Evolutionary conservation across 2,888 invertebrate genomes (phyloP).

Genomic region (Agriotes lineatus): DNA sequence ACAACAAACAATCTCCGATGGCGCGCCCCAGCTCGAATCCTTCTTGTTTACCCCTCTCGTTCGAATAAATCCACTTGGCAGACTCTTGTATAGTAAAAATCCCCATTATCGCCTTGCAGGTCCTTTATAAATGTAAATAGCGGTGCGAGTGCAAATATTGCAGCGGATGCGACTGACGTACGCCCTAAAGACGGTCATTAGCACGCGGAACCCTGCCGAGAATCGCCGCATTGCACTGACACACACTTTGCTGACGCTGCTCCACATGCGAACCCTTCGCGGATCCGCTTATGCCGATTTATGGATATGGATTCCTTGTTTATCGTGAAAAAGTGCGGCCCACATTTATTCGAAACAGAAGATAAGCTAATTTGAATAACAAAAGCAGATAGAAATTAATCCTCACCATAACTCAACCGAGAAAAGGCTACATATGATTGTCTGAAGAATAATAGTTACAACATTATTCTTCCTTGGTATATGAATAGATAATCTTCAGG

Average conservation of each 20-base stretch:
- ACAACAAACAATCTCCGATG: constrained; percentile 61
- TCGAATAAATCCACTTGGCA: constrained; percentile 62
- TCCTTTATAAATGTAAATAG: constrained; percentile 61
- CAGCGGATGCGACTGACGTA: constrained; percentile 54
- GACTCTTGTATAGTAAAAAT: constrained; percentile 62
- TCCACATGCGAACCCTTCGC: neutral
- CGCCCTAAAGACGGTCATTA: constrained; percentile 52
- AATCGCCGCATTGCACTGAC: constrained; percentile 48
- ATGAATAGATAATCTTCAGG: too few species aligned
- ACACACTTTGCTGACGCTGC: constrained; percentile 19
- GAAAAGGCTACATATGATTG: too few species aligned
- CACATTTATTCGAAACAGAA: too few species aligned
- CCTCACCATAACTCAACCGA: too few species aligned
- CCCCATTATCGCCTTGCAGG: constrained; percentile 59
- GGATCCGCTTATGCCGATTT: neutral
- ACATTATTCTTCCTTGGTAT: too few species aligned
- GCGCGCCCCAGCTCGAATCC: constrained; percentile 52
- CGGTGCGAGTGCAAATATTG: constrained; percentile 56
- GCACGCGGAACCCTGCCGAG: constrained; percentile 51
- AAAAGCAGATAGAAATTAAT: too few species aligned
- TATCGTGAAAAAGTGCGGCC: too few species aligned
- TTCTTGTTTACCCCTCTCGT: constrained; percentile 56
- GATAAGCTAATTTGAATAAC: too few species aligned
- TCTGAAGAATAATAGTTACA: too few species aligned
- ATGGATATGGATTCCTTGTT: neutral